Evolutionary conservation across 2,797 vertebrate genomes (phyloP), one percentile per base, ranked within the genome.

Genomic region (Chrosomus eos): DNA sequence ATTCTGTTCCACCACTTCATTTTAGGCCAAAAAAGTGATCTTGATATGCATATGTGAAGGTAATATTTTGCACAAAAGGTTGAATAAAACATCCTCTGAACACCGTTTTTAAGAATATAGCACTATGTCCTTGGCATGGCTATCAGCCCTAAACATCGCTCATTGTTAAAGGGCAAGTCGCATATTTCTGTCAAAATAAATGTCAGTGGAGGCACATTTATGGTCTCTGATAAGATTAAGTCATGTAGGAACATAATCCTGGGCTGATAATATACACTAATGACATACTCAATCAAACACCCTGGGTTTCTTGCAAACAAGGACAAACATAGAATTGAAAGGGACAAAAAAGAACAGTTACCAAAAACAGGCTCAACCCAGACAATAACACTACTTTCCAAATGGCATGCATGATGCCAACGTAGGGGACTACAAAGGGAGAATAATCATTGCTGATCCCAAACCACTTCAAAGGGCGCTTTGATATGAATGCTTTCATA

Each of bases 181-280:
- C 81, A 84, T 84, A 83, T 68, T 88, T 80, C 76, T 76, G 76
- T 80, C 68, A 83, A 80, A 85, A 80, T 80, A 80, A 85, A 85
- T 80, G 75, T 78, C 74, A 76, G 70, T 71, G 48, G 83, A 88
- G 85, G 18, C 73, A 83, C 73, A 58, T 84, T 58, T 84, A 84
- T 77, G 51, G 62, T 77, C 82, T 84, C 26, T 77, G 73, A 77
- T 84, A 58, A 83, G 62, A 83, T 76, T 76, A 83, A 70, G 82
- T 58, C 64, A 58, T 77, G 73, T 70, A 72, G 53, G 60, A 87
- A 55, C 60, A 55, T 68, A 74, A 75, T 83, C 53, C 81, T 79
- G 58, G 48, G 81, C 58, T 68, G 70, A 83, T 66, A 58, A 67
- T 73, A 73, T 40, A 67, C 45, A 80, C 74, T 81, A 78, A 83